These are phyloP conservation scores for Psittacula derbiana DNA, from an alignment of 2,797 vertebrate genomes.

Conservation along the genomic window DNA sequence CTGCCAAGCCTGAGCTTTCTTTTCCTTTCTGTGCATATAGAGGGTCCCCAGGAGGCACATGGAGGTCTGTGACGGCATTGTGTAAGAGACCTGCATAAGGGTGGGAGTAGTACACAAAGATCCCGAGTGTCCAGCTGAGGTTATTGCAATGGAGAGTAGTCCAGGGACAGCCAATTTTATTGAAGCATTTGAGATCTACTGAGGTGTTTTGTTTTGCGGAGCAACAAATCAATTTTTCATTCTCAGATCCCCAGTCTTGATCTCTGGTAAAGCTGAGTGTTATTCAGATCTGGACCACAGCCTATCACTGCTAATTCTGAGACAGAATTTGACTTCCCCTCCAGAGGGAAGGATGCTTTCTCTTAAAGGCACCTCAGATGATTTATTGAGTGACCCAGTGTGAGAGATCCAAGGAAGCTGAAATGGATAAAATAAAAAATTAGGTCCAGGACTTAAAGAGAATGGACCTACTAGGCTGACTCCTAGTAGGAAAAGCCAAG, in stretches of 20 bases:
- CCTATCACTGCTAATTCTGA: neutral
- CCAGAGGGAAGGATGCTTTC: neutral
- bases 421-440: neutral
- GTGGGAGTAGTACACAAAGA: neutral
- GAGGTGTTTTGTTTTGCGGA: neutral
- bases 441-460: neutral
- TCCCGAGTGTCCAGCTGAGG: neutral
- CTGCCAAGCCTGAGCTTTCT: slow-evolving; percentile 34
- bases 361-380: neutral
- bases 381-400: neutral
- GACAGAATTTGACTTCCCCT: neutral
- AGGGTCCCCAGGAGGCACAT: neutral
- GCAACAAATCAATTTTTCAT: neutral
- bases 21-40: neutral
- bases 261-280: neutral
- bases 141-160: neutral
- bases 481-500: neutral
- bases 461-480: neutral
- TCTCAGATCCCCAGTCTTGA: neutral
- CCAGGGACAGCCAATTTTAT: neutral
- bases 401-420: slow-evolving; percentile 18
- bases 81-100: neutral
- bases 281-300: neutral
- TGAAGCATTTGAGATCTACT: neutral
- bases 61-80: neutral